Evolutionary conservation across 37 sponge, comb jelly and placozoan genomes (phyloP).

Genomic region (Aplysina aerophoba): DNA sequence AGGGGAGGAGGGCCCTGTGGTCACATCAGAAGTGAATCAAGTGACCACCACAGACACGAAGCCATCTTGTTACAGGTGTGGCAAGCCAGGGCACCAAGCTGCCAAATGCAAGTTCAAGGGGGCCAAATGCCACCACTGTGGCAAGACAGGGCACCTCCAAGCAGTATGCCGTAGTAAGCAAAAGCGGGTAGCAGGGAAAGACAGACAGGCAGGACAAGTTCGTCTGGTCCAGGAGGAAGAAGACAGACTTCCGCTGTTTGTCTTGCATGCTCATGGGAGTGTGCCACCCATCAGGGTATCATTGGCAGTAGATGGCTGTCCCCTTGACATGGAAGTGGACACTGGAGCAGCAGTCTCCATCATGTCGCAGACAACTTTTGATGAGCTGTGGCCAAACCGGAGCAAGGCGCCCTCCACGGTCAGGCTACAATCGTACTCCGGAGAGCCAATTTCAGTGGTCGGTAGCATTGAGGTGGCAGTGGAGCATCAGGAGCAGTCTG

Average conservation of each 20-base stretch:
- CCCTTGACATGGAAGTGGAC: neutral
- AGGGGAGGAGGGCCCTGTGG: too few relatives aligned
- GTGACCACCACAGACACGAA: too few relatives aligned
- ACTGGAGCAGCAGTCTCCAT: neutral
- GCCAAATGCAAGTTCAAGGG: conserved; percentile 3
- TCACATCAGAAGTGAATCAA: too few relatives aligned
- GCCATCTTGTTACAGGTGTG: conserved; percentile 21
- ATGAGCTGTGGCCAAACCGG: neutral
- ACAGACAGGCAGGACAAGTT: neutral
- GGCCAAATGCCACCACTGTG: conserved; percentile 24
- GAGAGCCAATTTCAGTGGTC: neutral
- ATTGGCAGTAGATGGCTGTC: neutral
- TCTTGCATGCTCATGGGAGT: neutral
- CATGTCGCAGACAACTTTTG: neutral
- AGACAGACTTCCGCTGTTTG: too few relatives aligned
- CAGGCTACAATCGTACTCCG: neutral
- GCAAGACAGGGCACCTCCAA: conserved; percentile 27
- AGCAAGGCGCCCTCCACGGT: neutral
- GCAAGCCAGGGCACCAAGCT: neutral
- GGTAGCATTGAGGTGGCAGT: neutral
- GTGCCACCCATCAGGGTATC: neutral
- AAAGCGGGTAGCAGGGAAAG: neutral
- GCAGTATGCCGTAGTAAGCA: neutral
- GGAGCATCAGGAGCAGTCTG: neutral
- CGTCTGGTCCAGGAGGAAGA: too few relatives aligned